These are phyloP conservation scores for Cariama cristata DNA, from an alignment of 2,113 vertebrate genomes.

Conservation along the genomic window DNA sequence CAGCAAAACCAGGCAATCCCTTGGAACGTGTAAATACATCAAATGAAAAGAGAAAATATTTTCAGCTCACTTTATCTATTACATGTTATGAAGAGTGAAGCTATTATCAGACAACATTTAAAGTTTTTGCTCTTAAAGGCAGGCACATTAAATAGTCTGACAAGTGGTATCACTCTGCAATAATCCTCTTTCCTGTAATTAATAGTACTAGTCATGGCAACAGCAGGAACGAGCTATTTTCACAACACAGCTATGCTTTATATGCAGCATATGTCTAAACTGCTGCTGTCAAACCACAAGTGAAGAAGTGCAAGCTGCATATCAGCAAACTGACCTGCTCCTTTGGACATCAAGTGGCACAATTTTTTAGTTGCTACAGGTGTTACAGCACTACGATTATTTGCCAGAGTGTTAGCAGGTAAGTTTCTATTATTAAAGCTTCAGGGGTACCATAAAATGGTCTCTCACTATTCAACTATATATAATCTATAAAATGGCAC, in stretches of 20 bases:
- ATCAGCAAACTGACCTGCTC: neutral
- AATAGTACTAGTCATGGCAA: neutral
- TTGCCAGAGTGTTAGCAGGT: neutral
- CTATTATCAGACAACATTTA: neutral
- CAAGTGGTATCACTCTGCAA: neutral
- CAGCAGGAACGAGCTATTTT: neutral
- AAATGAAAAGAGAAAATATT: neutral
- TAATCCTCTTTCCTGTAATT: conserved; percentile 34
- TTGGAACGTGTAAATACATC: neutral
- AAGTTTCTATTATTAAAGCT: neutral
- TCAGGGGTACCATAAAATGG: neutral
- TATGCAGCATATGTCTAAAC: neutral
- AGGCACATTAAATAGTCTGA: conserved; percentile 14
- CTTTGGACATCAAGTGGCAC: neutral
- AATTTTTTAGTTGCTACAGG: neutral
- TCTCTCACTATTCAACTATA: neutral
- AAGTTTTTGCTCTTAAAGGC: neutral
- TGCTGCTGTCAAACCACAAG: neutral
- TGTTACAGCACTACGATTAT: neutral
- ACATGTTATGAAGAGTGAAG: neutral
- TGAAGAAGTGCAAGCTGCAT: neutral
- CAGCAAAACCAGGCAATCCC: neutral
- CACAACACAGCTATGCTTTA: neutral
- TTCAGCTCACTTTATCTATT: neutral
- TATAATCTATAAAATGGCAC: neutral